phyloP scores from a whole-genome alignment of 2,113 vertebrate genomes.

The Lagopus muta region DNA sequence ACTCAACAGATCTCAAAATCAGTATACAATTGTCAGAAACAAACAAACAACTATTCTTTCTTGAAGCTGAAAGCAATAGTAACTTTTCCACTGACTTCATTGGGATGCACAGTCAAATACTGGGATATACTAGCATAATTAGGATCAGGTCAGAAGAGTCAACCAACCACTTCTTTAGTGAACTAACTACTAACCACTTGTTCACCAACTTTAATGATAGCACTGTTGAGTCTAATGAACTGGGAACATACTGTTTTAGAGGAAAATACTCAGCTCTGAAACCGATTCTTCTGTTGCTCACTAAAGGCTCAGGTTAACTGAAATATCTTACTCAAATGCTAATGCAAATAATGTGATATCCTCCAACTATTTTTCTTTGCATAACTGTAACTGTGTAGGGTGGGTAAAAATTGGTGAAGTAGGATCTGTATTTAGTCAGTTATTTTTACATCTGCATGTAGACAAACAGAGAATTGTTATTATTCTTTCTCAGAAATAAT shows the following conservation, averaged over 20 bases:
- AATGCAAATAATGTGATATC: background rate
- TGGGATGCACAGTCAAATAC: background rate
- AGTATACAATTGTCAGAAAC: background rate
- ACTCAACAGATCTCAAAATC: background rate
- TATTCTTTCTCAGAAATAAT: background rate
- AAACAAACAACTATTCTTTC: background rate
- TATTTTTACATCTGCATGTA: background rate
- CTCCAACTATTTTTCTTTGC: background rate
- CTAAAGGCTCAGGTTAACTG: background rate
- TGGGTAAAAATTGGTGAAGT: background rate
- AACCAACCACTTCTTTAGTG: background rate
- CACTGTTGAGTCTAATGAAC: background rate
- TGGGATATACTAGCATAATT: background rate
- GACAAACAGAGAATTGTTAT: background rate
- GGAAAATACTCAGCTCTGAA: background rate
- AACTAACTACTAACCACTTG: background rate
- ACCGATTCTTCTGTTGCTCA: background rate
- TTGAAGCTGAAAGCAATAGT: background rate
- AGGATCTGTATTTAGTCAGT: background rate
- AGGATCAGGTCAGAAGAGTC: background rate
- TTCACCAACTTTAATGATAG: background rate
- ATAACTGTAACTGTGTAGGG: background rate
- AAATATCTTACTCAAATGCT: background rate
- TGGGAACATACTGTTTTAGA: background rate
- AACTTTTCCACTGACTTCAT: background rate